Percentiles rank a stretch among this genome's conserved stretches.
Conservation (phyloP, 2,113 vertebrate genomes). For the Ifrita kowaldi region DNA sequence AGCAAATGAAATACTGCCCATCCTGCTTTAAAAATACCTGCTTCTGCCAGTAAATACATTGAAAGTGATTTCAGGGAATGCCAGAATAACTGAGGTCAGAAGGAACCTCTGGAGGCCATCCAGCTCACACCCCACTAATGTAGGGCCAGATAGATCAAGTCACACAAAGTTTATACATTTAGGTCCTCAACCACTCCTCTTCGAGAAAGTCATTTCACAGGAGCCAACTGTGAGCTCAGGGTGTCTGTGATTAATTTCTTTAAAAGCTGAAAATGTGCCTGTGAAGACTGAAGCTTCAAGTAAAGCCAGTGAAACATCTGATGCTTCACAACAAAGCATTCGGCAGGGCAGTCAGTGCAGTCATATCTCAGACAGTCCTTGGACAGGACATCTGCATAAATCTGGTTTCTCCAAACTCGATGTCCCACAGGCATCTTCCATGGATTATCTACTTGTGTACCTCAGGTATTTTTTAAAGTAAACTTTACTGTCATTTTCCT, state of each 20-base stretch:
- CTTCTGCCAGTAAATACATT: neutral
- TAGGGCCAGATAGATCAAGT: neutral
- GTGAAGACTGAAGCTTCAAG: neutral
- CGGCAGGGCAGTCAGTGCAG: neutral
- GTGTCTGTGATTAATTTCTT: neutral
- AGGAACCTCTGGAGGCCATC: neutral
- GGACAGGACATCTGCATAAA: neutral
- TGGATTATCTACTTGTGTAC: neutral
- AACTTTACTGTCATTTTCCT: neutral
- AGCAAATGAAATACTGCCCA: neutral
- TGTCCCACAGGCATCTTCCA: neutral
- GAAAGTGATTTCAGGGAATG: neutral
- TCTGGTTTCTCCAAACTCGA: neutral
- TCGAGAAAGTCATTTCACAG: neutral
- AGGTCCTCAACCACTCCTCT: neutral
- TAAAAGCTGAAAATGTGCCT: neutral
- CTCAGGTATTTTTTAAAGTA: neutral
- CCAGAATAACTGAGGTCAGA: neutral
- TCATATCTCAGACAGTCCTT: neutral
- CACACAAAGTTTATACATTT: neutral
- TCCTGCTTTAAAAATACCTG: neutral
- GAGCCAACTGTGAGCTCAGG: neutral
- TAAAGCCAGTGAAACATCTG: neutral
- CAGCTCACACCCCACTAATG: neutral
- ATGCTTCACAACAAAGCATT: neutral